Conservation (phyloP, 2,797 vertebrate species). For the Lacerta agilis region DNA sequence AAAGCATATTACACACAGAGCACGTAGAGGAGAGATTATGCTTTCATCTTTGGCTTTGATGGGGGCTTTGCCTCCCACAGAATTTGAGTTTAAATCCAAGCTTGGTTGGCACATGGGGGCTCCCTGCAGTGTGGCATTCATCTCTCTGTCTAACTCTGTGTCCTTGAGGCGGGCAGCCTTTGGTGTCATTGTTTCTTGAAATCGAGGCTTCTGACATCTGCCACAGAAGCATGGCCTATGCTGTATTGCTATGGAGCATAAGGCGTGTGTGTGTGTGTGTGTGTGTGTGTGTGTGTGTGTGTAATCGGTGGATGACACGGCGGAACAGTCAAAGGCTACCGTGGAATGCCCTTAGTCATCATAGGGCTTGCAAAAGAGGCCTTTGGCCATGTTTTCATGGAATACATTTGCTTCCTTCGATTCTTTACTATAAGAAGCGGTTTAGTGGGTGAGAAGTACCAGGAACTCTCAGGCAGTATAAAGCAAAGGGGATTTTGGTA, state of each 20-base stretch:
- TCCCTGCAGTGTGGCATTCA: slow-evolving; percentile 49
- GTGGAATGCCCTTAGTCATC: slow-evolving; percentile 21
- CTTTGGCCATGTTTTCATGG: background rate
- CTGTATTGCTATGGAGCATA: background rate
- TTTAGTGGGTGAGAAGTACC: too few relatives aligned
- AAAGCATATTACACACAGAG: slow-evolving; percentile 36
- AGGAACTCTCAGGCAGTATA: background rate
- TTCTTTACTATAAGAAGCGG: background rate
- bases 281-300: too few relatives aligned
- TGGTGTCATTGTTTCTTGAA: slow-evolving; percentile 50
- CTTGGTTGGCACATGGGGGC: slow-evolving; percentile 39
- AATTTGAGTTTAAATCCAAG: slow-evolving; percentile 62
- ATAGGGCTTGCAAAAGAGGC: background rate
- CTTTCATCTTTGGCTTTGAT: slow-evolving; percentile 60
- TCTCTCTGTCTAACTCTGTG: slow-evolving; percentile 57
- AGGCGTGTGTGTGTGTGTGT: background rate
- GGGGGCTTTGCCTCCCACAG: slow-evolving; percentile 45
- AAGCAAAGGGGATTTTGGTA: background rate
- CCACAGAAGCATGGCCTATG: slow-evolving; percentile 13
- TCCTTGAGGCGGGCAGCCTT: slow-evolving; percentile 50
- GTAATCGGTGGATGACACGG: background rate
- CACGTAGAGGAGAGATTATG: slow-evolving; percentile 67
- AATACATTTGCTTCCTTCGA: background rate
- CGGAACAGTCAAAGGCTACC: slow-evolving; percentile 13
- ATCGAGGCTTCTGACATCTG: slow-evolving; percentile 46